Percentiles rank a stretch among this genome's conserved stretches.
These are phyloP conservation scores for Rhopalosiphum maidis DNA, from an alignment of 1,140 invertebrate genomes.

Conservation along the genomic window DNA sequence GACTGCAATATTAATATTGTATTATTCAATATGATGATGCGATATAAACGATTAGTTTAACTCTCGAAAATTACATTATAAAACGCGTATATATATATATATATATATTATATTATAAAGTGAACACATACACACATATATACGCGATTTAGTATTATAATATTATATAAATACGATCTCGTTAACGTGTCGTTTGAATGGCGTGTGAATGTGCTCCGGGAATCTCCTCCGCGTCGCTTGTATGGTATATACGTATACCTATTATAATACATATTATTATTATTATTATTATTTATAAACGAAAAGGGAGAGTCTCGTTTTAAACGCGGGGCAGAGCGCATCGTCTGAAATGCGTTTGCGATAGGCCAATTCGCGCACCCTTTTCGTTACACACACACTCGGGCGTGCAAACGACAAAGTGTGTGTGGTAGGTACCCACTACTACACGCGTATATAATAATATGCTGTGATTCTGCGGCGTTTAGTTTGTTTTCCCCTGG, in stretches of 20 bases:
- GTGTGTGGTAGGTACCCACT: background rate
- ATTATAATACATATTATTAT: slow-evolving; percentile 15
- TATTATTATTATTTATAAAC: background rate
- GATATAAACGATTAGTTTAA: background rate
- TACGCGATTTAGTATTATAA: background rate
- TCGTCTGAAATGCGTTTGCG: background rate
- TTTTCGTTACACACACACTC: background rate
- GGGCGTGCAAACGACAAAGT: background rate
- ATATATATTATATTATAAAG: background rate
- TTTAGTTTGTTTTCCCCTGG: slow-evolving; percentile 40
- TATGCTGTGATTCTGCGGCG: background rate
- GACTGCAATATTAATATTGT: too few species aligned
- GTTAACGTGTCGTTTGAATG: background rate
- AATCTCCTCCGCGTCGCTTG: background rate
- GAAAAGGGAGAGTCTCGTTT: background rate
- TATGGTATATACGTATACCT: background rate
- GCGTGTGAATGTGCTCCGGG: background rate
- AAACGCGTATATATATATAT: background rate
- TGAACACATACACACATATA: background rate
- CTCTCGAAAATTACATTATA: background rate
- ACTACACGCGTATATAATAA: background rate
- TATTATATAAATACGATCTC: background rate
- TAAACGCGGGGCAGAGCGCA: background rate
- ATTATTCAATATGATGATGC: background rate
- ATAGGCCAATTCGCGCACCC: slow-evolving; percentile 31